Evolutionary conservation across 2,888 invertebrate genomes (phyloP), one percentile per base, ranked within the genome.

Genomic region (Eudasyphora cyanicolor): DNA sequence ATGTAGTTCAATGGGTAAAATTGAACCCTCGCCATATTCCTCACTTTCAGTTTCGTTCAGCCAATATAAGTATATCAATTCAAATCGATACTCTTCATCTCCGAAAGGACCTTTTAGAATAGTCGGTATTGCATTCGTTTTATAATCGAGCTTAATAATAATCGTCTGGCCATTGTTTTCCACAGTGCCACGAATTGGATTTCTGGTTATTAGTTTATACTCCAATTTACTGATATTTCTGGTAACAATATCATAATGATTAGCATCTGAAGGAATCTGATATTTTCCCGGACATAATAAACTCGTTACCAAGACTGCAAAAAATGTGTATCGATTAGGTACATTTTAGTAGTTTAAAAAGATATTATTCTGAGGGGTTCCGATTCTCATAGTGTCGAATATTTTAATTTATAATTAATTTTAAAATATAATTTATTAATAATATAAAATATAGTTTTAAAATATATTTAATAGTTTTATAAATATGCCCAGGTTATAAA

Each of bases 61-160:
- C 76, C 76, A 76, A 67, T 76, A 21, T 14, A 67, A 76, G 32
- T 76, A 67, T 27, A 76, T 51, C n/a, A 76, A 76, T 14, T 67
- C 51, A 1, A 76, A 38, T 14, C 29, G 14, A 38, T 76, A 76
- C 4, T 35, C 2, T n/a, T 60, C 42, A n/a, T 51, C 35, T 0
- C 51, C 54, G 14, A 67, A 57, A 4, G 73, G 73, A 42, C 73
- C 73, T 21, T 19, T 42, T n/a, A 14, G 14, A 19, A 76, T 54
- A 3, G 6, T 29, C 0, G 35, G 49, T 35, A 17, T 32, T 35
- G 19, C 24, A 54, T 64, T 14, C 12, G 51, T 32, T 6, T 67
- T 17, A 27, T 54, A 67, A 4, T 7, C 8, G 14, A 35, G 35
- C 8, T 14, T 32, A 0, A 75, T 62, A 5, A 75, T 21, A 19